phyloP scores from a whole-genome alignment of 2,888 invertebrate species.

The Ephialtes manifestator region DNA sequence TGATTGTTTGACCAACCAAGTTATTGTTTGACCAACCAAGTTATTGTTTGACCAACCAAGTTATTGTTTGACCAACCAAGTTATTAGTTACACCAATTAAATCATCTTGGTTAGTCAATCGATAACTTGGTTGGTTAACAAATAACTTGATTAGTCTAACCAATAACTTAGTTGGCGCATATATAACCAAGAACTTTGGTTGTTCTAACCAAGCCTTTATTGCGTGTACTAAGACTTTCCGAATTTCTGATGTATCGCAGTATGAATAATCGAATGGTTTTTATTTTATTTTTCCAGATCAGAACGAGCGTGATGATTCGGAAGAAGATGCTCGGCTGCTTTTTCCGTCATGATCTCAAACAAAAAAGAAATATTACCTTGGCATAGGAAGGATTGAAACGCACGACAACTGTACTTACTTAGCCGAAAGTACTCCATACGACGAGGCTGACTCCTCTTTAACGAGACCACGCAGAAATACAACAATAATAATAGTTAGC shows the following conservation, averaged over 20 bases:
- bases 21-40: too few relatives aligned
- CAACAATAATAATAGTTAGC: slow-evolving; percentile 27
- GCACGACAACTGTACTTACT: slow-evolving; percentile 65
- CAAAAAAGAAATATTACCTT: slow-evolving; percentile 9
- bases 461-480: slow-evolving; percentile 18
- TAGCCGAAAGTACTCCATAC: slow-evolving; percentile 50
- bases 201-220: too few relatives aligned
- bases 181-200: too few relatives aligned
- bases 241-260: background rate
- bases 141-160: too few relatives aligned
- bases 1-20: too few relatives aligned
- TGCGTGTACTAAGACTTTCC: slow-evolving; percentile 1
- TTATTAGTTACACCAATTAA: too few relatives aligned
- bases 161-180: too few relatives aligned
- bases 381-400: slow-evolving; percentile 19
- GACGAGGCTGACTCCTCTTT: slow-evolving; percentile 34
- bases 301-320: slow-evolving; percentile 29
- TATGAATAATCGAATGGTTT: background rate
- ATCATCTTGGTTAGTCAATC: too few relatives aligned
- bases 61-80: too few relatives aligned
- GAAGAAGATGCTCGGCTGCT: slow-evolving; percentile 19
- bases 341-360: slow-evolving; percentile 64
- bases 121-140: too few relatives aligned
- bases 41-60: too few relatives aligned
- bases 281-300: slow-evolving; percentile 55